These are phyloP conservation scores for Boloria euphrosyne DNA, from an alignment of 2,888 invertebrate species.

Conservation along the genomic window DNA sequence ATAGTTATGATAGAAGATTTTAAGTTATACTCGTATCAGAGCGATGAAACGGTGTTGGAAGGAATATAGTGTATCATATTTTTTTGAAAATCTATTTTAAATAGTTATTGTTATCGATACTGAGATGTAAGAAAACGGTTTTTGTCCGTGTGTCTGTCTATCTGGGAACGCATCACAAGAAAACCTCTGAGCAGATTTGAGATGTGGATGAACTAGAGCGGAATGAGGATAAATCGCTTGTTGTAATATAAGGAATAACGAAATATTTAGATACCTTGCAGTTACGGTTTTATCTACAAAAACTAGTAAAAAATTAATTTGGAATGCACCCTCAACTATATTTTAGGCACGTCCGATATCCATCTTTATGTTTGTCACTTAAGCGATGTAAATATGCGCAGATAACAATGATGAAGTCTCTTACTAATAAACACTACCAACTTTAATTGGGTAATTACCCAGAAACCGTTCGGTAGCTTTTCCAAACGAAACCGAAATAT, in stretches of 20 bases:
- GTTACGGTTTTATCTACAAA: not conserved
- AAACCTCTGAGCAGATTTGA: not conserved
- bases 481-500: constrained; percentile 64
- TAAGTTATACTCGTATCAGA: too few species aligned
- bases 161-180: not conserved
- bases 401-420: constrained; percentile 6
- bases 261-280: too few species aligned
- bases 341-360: not conserved
- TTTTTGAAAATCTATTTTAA: too few species aligned
- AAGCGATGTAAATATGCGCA: constrained; percentile 13
- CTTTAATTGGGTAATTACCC: constrained; percentile 77
- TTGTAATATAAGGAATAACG: too few species aligned
- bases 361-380: constrained; percentile 14
- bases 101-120: not conserved
- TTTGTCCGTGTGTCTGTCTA: too few species aligned
- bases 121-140: not conserved
- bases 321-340: constrained; percentile 11
- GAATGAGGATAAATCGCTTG: too few species aligned
- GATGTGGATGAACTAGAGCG: too few species aligned
- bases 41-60: too few species aligned
- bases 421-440: constrained; percentile 42
- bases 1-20: too few species aligned
- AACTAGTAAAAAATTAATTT: not conserved
- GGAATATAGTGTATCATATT: too few species aligned
- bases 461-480: constrained; percentile 73